Evolutionary conservation across 1,140 invertebrate species (phyloP).

Genomic region (Heterodera schachtii): DNA sequence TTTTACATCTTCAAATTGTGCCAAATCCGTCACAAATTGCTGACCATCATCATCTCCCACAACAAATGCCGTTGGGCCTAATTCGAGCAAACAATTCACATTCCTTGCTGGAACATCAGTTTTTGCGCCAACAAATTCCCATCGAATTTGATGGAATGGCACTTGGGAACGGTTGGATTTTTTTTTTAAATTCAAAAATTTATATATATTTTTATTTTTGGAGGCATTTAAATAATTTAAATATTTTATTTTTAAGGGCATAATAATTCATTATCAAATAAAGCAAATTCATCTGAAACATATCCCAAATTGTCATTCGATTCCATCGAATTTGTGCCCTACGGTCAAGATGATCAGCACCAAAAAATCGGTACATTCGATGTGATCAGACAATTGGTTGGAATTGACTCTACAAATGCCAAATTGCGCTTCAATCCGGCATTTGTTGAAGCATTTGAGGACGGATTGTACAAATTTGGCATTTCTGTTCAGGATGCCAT

Average conservation of each 20-base stretch:
- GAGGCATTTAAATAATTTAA: too few relatives aligned
- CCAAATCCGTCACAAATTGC: neutral
- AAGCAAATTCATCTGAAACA: neutral
- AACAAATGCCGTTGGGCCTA: neutral
- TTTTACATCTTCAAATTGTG: constrained; percentile 14
- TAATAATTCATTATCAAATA: too few relatives aligned
- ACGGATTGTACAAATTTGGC: constrained; percentile 31
- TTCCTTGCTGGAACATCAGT: constrained; percentile 21
- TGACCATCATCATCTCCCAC: neutral
- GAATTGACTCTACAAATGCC: neutral
- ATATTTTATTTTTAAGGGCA: too few relatives aligned
- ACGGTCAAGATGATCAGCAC: constrained; percentile 1
- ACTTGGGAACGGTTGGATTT: neutral
- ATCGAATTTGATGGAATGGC: neutral
- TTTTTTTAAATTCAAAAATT: neutral
- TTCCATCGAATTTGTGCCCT: neutral
- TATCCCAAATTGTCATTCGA: neutral
- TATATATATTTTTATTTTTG: too few relatives aligned
- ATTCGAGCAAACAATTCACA: constrained; percentile 16
- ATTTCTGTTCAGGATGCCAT: constrained; percentile 10
- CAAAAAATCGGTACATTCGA: constrained; percentile 9
- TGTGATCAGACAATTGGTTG: constrained; percentile 6
- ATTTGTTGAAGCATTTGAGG: constrained; percentile 33
- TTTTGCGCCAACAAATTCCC: constrained; percentile 20
- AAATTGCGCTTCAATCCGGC: constrained; percentile 38